Percentiles rank a stretch among this genome's conserved stretches.
phyloP scores from a whole-genome alignment of 2,113 vertebrate genomes.

The Eupsittula cactorum region DNA sequence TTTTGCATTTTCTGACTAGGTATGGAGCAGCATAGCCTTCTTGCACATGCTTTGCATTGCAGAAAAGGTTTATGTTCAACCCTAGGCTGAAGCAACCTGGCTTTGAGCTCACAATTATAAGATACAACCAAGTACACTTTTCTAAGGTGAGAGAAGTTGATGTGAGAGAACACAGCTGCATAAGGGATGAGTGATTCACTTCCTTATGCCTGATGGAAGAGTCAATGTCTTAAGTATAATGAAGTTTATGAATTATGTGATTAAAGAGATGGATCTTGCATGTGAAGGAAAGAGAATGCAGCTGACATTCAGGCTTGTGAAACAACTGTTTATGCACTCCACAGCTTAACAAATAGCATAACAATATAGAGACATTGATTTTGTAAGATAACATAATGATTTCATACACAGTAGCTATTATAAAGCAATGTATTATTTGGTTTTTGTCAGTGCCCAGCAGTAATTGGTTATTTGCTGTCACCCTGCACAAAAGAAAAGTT shows the following conservation, averaged over 20 bases:
- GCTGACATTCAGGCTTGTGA: neutral
- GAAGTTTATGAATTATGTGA: constrained; percentile 5
- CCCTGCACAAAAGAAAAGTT: neutral
- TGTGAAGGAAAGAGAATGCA: constrained; percentile 5
- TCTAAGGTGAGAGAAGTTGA: neutral
- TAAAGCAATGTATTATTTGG: neutral
- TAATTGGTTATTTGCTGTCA: neutral
- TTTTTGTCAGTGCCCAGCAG: neutral
- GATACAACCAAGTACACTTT: neutral
- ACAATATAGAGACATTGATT: neutral
- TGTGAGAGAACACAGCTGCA: neutral
- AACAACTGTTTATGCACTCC: neutral
- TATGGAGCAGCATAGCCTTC: neutral
- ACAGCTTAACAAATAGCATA: neutral
- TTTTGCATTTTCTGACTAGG: neutral
- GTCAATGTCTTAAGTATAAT: neutral
- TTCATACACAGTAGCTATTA: neutral
- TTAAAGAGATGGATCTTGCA: neutral
- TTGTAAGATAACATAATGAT: neutral
- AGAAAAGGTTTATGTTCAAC: neutral
- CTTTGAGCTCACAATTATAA: neutral
- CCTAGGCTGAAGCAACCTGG: neutral
- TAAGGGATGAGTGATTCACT: neutral
- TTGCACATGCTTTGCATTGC: neutral
- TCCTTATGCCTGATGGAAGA: constrained; percentile 1